Evolutionary conservation across 37 sponge, comb jelly and placozoan species (phyloP), one percentile per base, ranked within the genome.

Genomic region (Geodia barretti): DNA sequence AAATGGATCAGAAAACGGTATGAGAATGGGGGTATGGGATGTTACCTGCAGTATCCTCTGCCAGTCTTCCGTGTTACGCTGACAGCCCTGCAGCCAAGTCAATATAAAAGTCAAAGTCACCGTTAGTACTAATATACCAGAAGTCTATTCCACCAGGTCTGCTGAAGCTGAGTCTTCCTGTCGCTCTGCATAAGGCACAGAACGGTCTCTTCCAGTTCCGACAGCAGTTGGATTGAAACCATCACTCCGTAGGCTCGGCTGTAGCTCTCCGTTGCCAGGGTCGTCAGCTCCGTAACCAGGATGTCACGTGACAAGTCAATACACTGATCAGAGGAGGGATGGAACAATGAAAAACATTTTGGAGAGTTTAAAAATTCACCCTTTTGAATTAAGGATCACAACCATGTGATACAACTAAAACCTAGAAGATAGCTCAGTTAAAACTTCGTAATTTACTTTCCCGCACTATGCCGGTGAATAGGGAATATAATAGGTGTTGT

Each of bases 41-140:
- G 14, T 17, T 47, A 47, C 54, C 54, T 88, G 89, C 20, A 98
- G 86, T 7, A 98, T 89, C 34, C 89, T 92, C 78, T 96, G 94
- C 99, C 99, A 98, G 71, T 98, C 99, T 68, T 96, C 94, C n/a
- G 96, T 89, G 61, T 94, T 95, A 20, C n/a, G 63, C 67, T 96
- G 95, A 83, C 93, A 95, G 26, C 99, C 99, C 92, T 98, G n/a
- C n/a, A n/a, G n/a, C n/a, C n/a, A n/a, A n/a, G 54, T 47, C 54
- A 47, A 14, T 7, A 47, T 14, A 47, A 14, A 47, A 7, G 14
- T 7, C 54, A 47, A 14, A 14, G 54, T 14, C 14, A 7, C 54
- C 54, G 11, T 14, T 14, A 47, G 11, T 47, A 7, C 54, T n/a
- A n/a, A 43, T 87, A 74, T 38, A 95, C 95, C 90, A 87, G 91